Conservation (phyloP, 1,140 invertebrate species). For the Leptinotarsa defecta region DNA sequence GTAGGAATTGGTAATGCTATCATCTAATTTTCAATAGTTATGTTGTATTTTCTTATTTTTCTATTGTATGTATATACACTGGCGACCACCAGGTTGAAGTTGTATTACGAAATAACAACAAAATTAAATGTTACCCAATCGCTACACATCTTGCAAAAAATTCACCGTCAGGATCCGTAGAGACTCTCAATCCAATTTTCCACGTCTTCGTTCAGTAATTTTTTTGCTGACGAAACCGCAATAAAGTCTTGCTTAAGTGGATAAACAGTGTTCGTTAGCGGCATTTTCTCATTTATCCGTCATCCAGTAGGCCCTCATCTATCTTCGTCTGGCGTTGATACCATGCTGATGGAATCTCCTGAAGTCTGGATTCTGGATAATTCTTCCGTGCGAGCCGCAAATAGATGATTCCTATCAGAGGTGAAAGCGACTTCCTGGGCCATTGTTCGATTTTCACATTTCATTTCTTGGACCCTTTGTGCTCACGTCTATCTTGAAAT, state of each 20-base stretch:
- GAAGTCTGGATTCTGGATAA: background rate
- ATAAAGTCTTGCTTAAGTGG: slow-evolving; percentile 14
- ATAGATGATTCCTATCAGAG: slow-evolving; percentile 21
- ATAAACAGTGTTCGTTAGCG: slow-evolving; percentile 24
- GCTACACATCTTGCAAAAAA: background rate
- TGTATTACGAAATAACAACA: too few species aligned
- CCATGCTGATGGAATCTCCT: slow-evolving; percentile 2
- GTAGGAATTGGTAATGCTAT: too few species aligned
- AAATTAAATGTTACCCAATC: background rate
- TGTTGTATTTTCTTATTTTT: too few species aligned
- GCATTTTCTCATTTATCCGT: slow-evolving; percentile 22
- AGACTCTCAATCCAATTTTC: background rate
- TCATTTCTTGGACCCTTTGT: slow-evolving; percentile 25
- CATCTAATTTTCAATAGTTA: too few species aligned
- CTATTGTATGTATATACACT: too few species aligned
- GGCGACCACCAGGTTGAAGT: too few species aligned
- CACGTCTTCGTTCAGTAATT: background rate
- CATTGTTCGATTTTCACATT: slow-evolving; percentile 30
- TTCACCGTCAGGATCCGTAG: background rate
- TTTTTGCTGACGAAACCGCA: slow-evolving; percentile 5
- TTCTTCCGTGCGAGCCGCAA: slow-evolving; percentile 6
- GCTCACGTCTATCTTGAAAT: slow-evolving; percentile 16
- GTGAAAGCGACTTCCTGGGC: slow-evolving; percentile 18
- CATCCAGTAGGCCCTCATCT: slow-evolving; percentile 13
- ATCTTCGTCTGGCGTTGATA: slow-evolving; percentile 21